Evolutionary conservation across 2,888 invertebrate genomes (phyloP), one percentile per base, ranked within the genome.

Genomic region (Camponotus fellah): DNA sequence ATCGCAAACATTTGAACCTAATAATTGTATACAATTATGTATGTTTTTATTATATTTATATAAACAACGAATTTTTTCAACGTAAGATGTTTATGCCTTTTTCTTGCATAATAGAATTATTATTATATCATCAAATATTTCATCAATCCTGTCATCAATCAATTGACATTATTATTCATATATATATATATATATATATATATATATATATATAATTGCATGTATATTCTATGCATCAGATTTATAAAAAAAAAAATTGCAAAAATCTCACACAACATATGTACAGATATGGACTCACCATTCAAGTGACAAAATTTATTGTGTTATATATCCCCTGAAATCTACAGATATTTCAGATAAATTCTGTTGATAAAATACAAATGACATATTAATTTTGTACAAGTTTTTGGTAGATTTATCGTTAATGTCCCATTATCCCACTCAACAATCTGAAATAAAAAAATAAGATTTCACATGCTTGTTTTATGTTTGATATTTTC

Each of bases 271-370:
- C 4, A 34, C 14, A 43, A 56, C 14, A 9, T 40, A 10, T 34
- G 8, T 43, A 21, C 12, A 32, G 8, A 46, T 32, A 37, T 62
- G 62, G 43, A 85, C 82, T 86, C 62, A 92, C 91, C 92, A 62
- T 92, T 92, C 40, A 86, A 79, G 40, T 89, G 85, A 8, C 91
- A 92, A 58, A 93, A 92, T 74, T 92, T 93, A 77, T 92, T 92
- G 82, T 0, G 91, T 93, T 69, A 93, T 84, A 64, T 84, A 92
- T 10, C 90, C 88, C 12, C 85, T 84, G 80, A 92, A 92, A 43
- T 91, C 87, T 34, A 32, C 60, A 3, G 91, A 89, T 40, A 92
- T 91, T 9, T 77, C 72, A 1, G 88, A 82, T 34, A 86, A 58
- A 82, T 92, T 92, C 49, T 90, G 86, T 58, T 83, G 72, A 56